Percentiles rank a stretch among this genome's conserved stretches.
Conservation (phyloP, 2,113 vertebrate genomes). For the Podilymbus podiceps region DNA sequence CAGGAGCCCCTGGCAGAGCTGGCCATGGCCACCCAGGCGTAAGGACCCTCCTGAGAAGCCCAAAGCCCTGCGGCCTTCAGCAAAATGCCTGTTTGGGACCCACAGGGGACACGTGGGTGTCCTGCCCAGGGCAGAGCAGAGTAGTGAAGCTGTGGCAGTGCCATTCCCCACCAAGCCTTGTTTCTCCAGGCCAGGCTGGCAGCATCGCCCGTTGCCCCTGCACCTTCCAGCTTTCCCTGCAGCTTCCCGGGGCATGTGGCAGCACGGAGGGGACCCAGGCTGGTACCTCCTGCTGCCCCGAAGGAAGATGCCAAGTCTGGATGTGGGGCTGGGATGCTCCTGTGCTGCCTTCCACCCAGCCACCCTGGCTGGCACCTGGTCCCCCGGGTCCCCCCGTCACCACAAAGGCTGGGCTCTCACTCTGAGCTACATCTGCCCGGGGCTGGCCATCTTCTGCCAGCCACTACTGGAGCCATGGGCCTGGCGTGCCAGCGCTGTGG, state of each 20-base stretch:
- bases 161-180: background rate
- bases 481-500: background rate
- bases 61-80: background rate
- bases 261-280: background rate
- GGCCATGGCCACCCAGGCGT: background rate
- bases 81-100: background rate
- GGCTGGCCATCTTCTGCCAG: background rate
- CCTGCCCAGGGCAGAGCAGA: background rate
- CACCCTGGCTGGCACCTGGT: background rate
- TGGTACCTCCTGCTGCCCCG: background rate
- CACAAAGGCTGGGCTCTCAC: background rate
- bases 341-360: background rate
- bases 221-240: background rate
- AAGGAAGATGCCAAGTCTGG: background rate
- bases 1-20: background rate
- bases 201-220: background rate
- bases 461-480: background rate
- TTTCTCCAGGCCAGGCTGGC: background rate
- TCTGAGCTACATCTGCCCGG: background rate
- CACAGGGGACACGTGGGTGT: background rate
- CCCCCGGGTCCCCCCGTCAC: rapidly evolving
- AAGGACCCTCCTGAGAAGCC: background rate
- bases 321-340: background rate
- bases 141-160: background rate
- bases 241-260: rapidly evolving